These are phyloP conservation scores for Athalia circularis DNA, from an alignment of 2,888 invertebrate genomes.

Conservation along the genomic window DNA sequence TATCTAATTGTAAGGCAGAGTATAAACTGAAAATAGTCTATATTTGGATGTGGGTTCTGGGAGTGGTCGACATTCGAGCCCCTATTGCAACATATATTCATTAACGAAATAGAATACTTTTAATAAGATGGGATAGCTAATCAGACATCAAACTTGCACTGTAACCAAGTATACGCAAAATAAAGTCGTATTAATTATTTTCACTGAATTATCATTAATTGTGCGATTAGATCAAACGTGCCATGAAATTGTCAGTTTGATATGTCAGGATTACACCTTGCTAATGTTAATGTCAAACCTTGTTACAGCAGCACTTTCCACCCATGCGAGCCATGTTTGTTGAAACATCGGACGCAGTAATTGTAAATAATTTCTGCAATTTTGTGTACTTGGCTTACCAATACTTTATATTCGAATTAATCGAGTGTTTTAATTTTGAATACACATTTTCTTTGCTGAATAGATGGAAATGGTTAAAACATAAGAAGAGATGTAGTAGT, in stretches of 20 bases:
- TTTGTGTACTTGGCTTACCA: neutral
- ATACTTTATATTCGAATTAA: neutral
- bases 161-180: too few relatives aligned
- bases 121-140: too few relatives aligned
- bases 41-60: too few relatives aligned
- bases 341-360: neutral
- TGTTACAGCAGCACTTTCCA: conserved; percentile 58
- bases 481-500: neutral
- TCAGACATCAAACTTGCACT: too few relatives aligned
- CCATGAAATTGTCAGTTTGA: neutral
- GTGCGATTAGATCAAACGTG: neutral
- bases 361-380: neutral
- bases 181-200: too few relatives aligned
- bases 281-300: neutral
- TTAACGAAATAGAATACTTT: too few relatives aligned
- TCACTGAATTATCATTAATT: too few relatives aligned
- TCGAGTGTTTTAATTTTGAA: conserved; percentile 9
- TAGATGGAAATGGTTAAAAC: conserved; percentile 19
- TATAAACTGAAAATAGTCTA: too few relatives aligned
- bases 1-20: too few relatives aligned
- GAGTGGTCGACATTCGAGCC: too few relatives aligned
- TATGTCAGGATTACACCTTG: too few relatives aligned
- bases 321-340: conserved; percentile 55
- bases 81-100: too few relatives aligned
- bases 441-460: conserved; percentile 6